Base-by-base conservation (phyloP, 2,888 invertebrate genomes). In the Salticus scenicus region DNA sequence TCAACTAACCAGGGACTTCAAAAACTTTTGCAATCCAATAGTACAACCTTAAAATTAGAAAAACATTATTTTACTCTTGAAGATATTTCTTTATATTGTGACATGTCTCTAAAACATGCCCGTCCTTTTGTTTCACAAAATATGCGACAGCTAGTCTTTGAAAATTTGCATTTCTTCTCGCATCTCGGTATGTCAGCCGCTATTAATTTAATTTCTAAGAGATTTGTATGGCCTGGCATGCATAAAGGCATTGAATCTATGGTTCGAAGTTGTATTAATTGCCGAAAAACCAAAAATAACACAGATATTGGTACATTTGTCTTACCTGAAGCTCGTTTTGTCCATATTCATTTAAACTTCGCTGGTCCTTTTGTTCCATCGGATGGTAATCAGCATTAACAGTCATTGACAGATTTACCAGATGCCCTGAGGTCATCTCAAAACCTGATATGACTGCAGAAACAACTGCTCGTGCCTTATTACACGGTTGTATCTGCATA, bases 1-100 rank as follows among this genome's bases (percentile, higher is more conserved):
- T 28, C 83, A 24, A 31, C 82, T 17, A 20, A 76, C 7, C 20
- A 57, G n/a, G 80, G 80, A 81, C 5, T 57, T n/a, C n/a, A n/a
- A 7, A 57, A 20, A 20, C 57, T 7, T 20, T 17, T 57, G 24
- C 8, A 20, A 24, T 7, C n/a, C 17, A 7, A 20, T 17, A 7
- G n/a, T n/a, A n/a, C 24, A 10, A 7, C 5, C 24, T 17, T n/a
- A 7, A 57, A 20, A 7, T 17, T 57, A 37, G 37, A 37, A 37
- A 37, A 37, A 37, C 37, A 37, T 12, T n/a, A n/a, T n/a, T n/a
- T n/a, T n/a, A n/a, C n/a, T n/a, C n/a, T n/a, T n/a, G n/a, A n/a
- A n/a, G n/a, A n/a, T n/a, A n/a, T n/a, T n/a, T n/a, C n/a, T n/a
- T n/a, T n/a, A n/a, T n/a, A n/a, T n/a, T n/a, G n/a, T 37, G 12